Conservation (phyloP, 2,888 invertebrate species). For the Melolontha melolontha region DNA sequence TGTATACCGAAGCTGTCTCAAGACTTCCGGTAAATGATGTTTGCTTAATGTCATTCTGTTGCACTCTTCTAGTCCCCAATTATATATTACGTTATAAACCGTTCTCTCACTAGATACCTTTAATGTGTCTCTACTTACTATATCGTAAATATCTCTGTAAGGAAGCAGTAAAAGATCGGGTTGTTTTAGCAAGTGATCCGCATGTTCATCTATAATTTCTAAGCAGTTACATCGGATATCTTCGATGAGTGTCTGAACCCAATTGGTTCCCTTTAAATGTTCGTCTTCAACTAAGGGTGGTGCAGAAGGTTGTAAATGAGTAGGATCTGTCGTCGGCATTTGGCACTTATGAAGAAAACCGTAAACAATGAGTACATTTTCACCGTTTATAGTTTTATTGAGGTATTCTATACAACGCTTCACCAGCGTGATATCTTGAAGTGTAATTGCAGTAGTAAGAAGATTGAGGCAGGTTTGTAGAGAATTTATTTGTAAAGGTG, state of each 20-base stretch:
- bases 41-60: conserved; percentile 67
- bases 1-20: conserved; percentile 62
- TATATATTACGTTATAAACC: conserved; percentile 73
- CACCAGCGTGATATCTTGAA: conserved; percentile 77
- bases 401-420: conserved; percentile 76
- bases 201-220: conserved; percentile 71
- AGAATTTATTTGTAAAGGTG: conserved; percentile 59
- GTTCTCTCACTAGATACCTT: conserved; percentile 73
- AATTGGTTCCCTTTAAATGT: conserved; percentile 54
- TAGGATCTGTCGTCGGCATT: conserved; percentile 55
- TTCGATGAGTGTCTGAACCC: conserved; percentile 68
- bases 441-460: conserved; percentile 80
- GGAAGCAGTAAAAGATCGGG: conserved; percentile 73
- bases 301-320: conserved; percentile 61
- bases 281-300: conserved; percentile 61
- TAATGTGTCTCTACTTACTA: conserved; percentile 77
- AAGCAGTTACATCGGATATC: conserved; percentile 77
- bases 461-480: conserved; percentile 74
- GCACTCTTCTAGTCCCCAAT: conserved; percentile 72
- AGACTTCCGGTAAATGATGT: conserved; percentile 65
- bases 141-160: conserved; percentile 73
- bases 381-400: conserved; percentile 72
- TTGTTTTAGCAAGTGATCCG: conserved; percentile 69
- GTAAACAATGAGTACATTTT: conserved; percentile 76
- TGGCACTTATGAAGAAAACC: conserved; percentile 66